A percentile compares a stretch with the other conserved stretches of the same genome.
Conservation (phyloP, 2,113 vertebrate species). For the Pluvialis apricaria region DNA sequence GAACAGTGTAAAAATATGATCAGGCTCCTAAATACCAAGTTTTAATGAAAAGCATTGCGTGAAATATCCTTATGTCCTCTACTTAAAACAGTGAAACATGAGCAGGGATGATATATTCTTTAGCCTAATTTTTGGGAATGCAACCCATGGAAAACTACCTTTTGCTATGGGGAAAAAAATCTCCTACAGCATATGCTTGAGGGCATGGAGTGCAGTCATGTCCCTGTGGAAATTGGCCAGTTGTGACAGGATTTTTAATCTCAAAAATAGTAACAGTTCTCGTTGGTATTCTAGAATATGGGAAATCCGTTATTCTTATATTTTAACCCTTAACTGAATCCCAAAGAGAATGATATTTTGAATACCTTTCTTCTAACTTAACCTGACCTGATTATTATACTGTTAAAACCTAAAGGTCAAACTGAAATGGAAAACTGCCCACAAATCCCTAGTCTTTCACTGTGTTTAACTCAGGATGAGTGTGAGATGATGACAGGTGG, state of each 20-base stretch:
- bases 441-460: slow-evolving; percentile 21
- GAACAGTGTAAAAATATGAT: neutral
- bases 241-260: neutral
- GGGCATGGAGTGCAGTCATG: neutral
- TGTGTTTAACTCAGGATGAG: slow-evolving; percentile 21
- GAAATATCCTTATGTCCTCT: neutral
- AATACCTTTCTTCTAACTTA: neutral
- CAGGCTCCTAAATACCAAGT: neutral
- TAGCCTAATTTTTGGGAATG: neutral
- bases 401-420: slow-evolving; percentile 15
- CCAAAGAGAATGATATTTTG: neutral
- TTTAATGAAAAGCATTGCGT: neutral
- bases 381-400: neutral
- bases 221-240: neutral
- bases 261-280: neutral
- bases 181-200: neutral
- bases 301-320: neutral
- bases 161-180: neutral
- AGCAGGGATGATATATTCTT: neutral
- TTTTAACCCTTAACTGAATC: neutral
- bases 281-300: neutral
- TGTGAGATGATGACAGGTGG: slow-evolving; percentile 46
- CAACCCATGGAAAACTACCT: neutral
- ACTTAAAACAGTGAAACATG: neutral
- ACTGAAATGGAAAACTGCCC: neutral